A percentile compares a stretch with the other conserved stretches of the same genome.
Conservation (phyloP, 2,113 vertebrate species). For the Pelmatolapia mariae region DNA sequence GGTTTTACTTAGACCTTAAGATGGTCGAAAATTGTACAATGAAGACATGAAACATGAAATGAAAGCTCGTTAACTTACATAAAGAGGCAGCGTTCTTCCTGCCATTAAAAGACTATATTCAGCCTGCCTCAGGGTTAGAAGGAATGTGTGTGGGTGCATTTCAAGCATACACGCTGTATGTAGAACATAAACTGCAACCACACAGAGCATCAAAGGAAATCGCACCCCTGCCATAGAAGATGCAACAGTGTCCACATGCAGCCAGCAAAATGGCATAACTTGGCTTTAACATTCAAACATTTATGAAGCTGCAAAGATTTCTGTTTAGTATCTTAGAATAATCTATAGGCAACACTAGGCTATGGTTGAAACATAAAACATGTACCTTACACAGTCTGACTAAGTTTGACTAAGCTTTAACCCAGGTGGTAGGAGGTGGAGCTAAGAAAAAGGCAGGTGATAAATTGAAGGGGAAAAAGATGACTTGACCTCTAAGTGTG, state of each 20-base stretch:
- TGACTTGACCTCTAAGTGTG: background rate
- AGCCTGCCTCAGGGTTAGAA: constrained; percentile 8
- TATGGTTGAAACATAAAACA: background rate
- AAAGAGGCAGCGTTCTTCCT: constrained; percentile 38
- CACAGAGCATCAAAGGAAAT: constrained; percentile 35
- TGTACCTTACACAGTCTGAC: background rate
- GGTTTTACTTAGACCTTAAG: background rate
- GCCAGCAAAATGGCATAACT: background rate
- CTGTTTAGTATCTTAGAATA: background rate
- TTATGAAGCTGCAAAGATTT: background rate
- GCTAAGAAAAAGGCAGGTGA: background rate
- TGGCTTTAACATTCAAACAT: background rate
- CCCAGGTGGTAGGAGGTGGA: background rate
- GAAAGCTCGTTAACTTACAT: background rate
- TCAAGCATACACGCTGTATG: constrained; percentile 18
- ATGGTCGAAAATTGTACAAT: background rate
- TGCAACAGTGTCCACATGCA: background rate
- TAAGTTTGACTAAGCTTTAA: background rate
- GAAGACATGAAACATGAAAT: constrained; percentile 16
- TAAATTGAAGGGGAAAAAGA: background rate
- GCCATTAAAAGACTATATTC: constrained; percentile 47
- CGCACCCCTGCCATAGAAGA: background rate
- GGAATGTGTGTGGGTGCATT: constrained; percentile 44
- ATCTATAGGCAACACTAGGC: background rate
- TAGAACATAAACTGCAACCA: constrained; percentile 36